These are phyloP conservation scores for Drosophila nigrodunni DNA, from an alignment of 1,140 invertebrate species.

Conservation along the genomic window DNA sequence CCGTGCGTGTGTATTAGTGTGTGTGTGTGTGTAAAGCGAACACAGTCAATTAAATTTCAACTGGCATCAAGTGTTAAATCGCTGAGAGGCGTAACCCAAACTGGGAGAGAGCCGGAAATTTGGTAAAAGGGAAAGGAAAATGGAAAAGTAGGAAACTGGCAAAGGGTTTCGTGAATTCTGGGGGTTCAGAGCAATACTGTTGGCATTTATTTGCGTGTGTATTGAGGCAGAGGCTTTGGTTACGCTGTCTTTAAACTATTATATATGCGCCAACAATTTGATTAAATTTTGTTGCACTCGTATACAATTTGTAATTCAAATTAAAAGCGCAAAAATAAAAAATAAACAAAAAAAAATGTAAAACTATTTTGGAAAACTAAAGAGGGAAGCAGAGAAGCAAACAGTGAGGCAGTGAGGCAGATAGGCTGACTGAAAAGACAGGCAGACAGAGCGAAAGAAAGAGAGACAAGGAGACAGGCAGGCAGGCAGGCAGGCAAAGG, in stretches of 20 bases:
- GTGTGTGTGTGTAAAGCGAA: conserved; percentile 31
- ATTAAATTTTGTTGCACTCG: conserved; percentile 70
- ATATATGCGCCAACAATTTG: conserved; percentile 63
- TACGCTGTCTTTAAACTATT: conserved; percentile 51
- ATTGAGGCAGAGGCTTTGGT: conserved; percentile 8
- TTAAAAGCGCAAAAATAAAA: conserved; percentile 71
- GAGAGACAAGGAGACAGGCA: neutral
- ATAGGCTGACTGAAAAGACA: conserved; percentile 6
- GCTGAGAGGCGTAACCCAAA: conserved; percentile 36
- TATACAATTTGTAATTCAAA: conserved; percentile 82
- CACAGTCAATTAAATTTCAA: conserved; percentile 81
- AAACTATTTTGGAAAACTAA: conserved; percentile 54
- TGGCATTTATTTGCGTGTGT: conserved; percentile 30
- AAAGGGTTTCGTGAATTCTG: too few species aligned
- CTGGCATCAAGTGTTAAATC: conserved; percentile 72
- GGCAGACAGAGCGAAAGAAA: neutral
- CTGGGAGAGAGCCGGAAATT: neutral
- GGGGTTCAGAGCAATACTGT: conserved; percentile 14
- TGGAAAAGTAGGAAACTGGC: neutral
- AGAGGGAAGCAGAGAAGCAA: neutral
- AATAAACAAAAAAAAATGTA: neutral
- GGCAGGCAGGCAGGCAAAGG: conserved; percentile 26
- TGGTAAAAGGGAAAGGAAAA: neutral
- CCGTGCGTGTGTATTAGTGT: neutral
- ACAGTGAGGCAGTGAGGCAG: conserved; percentile 4